Evolutionary conservation across 1,140 invertebrate species (phyloP).

Genomic region (Aculops lycopersici): DNA sequence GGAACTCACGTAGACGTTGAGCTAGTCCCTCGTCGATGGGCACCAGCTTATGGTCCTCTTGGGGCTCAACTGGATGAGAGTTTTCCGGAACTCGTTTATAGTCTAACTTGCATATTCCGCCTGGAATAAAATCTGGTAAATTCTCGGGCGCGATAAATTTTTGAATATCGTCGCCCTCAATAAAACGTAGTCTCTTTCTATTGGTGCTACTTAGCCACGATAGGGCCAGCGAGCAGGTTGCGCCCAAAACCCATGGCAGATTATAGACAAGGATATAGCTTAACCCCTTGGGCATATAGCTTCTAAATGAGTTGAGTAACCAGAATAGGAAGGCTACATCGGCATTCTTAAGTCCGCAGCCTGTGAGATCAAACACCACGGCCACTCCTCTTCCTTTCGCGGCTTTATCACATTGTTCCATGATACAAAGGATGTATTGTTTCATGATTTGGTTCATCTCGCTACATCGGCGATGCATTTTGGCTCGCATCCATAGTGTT

Average conservation of each 20-base stretch:
- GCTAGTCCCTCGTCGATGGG: too few relatives aligned
- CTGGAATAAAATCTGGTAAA: neutral
- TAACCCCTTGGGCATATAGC: slow-evolving; percentile 5
- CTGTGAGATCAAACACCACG: slow-evolving; percentile 5
- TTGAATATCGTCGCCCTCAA: neutral
- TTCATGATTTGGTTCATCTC: slow-evolving; percentile 1
- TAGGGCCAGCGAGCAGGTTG: slow-evolving; percentile 2
- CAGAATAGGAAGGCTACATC: slow-evolving; percentile 5
- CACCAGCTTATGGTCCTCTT: too few relatives aligned
- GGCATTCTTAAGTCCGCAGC: slow-evolving; percentile 1
- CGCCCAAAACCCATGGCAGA: slow-evolving; percentile 2
- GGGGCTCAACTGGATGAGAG: neutral
- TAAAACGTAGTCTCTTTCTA: slow-evolving; percentile 1
- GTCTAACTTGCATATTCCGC: neutral
- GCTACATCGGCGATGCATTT: slow-evolving; percentile 1
- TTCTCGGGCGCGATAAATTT: slow-evolving; percentile 2
- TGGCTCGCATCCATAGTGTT: slow-evolving; percentile 3
- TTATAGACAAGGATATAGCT: slow-evolving; percentile 4
- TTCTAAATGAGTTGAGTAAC: slow-evolving; percentile 2
- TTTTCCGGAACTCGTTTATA: neutral
- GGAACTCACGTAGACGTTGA: too few relatives aligned
- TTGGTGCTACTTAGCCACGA: slow-evolving; percentile 10
- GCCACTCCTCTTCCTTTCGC: neutral
- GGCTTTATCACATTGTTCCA: slow-evolving; percentile 1
- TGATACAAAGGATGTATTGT: slow-evolving; percentile 2